A percentile compares a stretch with the other conserved stretches of the same genome.
Evolutionary conservation across 2,888 invertebrate species (phyloP).

Genomic region (Parnassius glacialis): DNA sequence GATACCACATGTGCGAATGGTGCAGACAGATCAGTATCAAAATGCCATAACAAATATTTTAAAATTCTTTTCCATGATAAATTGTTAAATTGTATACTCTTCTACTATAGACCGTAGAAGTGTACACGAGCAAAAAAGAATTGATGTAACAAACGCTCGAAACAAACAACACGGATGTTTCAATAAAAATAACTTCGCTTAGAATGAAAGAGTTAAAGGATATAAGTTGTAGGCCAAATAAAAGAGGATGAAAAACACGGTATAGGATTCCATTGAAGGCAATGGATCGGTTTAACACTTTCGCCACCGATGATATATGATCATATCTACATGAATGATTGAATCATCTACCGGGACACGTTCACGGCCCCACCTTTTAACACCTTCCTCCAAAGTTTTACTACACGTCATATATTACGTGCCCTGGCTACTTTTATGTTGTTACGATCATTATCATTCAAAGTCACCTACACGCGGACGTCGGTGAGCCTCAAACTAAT

Average conservation of each 20-base stretch:
- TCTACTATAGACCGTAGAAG: neutral
- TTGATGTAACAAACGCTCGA: neutral
- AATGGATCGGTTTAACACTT: constrained; percentile 62
- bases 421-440: constrained; percentile 74
- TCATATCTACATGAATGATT: constrained; percentile 77
- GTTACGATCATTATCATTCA: constrained; percentile 78
- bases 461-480: constrained; percentile 68
- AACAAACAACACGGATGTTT: neutral
- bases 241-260: constrained; percentile 53
- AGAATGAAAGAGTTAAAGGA: constrained; percentile 23
- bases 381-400: constrained; percentile 78
- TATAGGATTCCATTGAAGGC: constrained; percentile 57
- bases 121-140: neutral
- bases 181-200: neutral
- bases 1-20: constrained; percentile 44
- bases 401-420: constrained; percentile 73
- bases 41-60: constrained; percentile 29
- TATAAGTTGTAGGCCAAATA: constrained; percentile 55
- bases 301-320: constrained; percentile 75
- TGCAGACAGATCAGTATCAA: constrained; percentile 31
- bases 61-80: neutral
- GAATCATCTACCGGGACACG: constrained; percentile 77
- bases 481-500: constrained; percentile 42
- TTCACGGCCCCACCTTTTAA: constrained; percentile 72
- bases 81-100: neutral